A percentile compares a stretch with the other conserved stretches of the same genome.
phyloP scores from a whole-genome alignment of 2,113 vertebrate genomes.

The Burhinus oedicnemus region DNA sequence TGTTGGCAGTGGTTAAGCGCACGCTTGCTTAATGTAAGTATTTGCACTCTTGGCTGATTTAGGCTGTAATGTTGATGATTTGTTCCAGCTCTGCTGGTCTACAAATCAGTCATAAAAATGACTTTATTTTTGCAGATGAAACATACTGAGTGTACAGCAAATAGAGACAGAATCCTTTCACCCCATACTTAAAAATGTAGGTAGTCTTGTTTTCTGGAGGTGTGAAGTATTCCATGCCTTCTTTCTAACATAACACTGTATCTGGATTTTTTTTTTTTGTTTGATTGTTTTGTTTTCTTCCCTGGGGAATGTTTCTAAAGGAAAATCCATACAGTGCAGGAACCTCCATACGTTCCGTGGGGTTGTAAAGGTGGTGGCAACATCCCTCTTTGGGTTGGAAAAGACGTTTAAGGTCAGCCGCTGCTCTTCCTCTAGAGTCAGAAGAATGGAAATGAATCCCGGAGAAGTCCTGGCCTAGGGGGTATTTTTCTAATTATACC shows the following conservation, averaged over 20 bases:
- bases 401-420: background rate
- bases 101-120: background rate
- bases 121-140: background rate
- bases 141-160: background rate
- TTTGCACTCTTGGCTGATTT: background rate
- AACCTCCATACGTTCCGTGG: rapidly evolving
- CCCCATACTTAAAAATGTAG: background rate
- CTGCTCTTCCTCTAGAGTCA: background rate
- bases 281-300: background rate
- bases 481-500: background rate
- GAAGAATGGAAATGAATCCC: background rate
- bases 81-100: background rate
- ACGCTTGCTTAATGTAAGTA: background rate
- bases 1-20: background rate
- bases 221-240: background rate
- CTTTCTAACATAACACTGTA: rapidly evolving
- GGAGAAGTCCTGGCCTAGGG: background rate
- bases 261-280: background rate
- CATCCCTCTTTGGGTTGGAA: background rate
- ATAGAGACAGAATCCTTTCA: background rate
- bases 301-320: background rate
- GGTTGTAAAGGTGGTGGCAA: background rate
- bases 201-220: background rate
- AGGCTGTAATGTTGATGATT: background rate
- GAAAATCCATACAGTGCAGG: background rate